Conservation (phyloP, 92 coral and sea anemone genomes). For the Bergia sp. region DNA sequence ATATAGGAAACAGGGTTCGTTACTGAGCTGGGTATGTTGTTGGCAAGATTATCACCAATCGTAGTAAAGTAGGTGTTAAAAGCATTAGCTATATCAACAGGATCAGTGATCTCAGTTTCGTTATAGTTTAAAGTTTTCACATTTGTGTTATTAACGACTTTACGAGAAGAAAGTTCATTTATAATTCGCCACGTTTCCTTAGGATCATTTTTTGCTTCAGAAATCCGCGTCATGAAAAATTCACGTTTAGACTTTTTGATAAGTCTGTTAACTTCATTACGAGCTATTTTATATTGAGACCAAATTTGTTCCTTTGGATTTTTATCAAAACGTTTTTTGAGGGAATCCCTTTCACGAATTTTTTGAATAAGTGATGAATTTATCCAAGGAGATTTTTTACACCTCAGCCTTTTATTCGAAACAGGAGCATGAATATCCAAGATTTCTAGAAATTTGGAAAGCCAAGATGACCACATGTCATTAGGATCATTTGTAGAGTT, state of each 20-base stretch:
- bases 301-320: no score
- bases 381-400: conserved; percentile 50
- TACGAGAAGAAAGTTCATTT: conserved; percentile 36
- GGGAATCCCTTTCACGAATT: no score
- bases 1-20: conserved; percentile 37
- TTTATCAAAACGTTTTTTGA: no score
- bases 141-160: neutral
- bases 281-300: no score
- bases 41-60: conserved; percentile 46
- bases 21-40: conserved; percentile 34
- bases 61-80: conserved; percentile 50
- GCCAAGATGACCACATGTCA: conserved; percentile 69
- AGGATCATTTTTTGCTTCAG: conserved; percentile 34
- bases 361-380: neutral
- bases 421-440: conserved; percentile 61
- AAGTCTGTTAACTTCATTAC: no score
- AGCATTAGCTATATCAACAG: conserved; percentile 36
- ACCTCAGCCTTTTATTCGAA: conserved; percentile 44
- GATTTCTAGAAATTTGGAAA: conserved; percentile 33
- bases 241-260: no score
- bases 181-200: conserved; percentile 42
- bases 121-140: conserved; percentile 8
- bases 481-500: conserved; percentile 52
- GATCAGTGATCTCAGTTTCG: neutral
- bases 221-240: no score